Evolutionary conservation across 2,888 invertebrate genomes (phyloP).

Genomic region (Polymixis flavicincta): DNA sequence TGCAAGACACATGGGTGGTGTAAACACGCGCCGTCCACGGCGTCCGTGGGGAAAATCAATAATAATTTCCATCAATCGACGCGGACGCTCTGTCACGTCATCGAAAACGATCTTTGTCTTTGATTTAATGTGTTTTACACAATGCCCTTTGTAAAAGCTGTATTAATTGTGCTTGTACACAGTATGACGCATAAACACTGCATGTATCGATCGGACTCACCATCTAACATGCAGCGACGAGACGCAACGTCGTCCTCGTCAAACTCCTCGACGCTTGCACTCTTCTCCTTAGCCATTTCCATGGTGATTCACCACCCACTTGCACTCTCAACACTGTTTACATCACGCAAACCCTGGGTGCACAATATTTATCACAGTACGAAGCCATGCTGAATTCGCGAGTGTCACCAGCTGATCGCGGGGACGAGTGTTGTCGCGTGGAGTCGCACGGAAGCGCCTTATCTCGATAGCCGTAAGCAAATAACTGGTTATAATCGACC

Average conservation of each 20-base stretch:
- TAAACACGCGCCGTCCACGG: constrained; percentile 45
- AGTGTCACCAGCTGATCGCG: constrained; percentile 74
- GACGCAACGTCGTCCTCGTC: constrained; percentile 85
- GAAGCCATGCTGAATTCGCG: constrained; percentile 70
- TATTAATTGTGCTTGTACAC: constrained; percentile 19
- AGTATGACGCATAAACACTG: constrained; percentile 39
- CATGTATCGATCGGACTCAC: constrained; percentile 77
- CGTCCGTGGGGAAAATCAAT: constrained; percentile 65
- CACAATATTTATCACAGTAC: constrained; percentile 74
- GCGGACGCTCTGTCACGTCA: constrained; percentile 59
- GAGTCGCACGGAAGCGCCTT: constrained; percentile 76
- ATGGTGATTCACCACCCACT: constrained; percentile 75
- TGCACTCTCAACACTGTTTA: constrained; percentile 73
- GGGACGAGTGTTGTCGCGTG: constrained; percentile 66
- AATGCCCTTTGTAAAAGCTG: constrained; percentile 37
- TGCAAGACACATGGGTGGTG: constrained; percentile 25
- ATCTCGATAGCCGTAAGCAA: constrained; percentile 82
- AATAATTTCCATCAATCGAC: constrained; percentile 61
- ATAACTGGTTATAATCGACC: constrained; percentile 85
- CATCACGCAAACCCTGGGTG: constrained; percentile 74
- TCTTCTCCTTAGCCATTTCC: constrained; percentile 83
- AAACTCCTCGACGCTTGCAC: constrained; percentile 77
- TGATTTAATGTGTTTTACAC: constrained; percentile 43
- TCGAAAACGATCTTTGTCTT: constrained; percentile 66
- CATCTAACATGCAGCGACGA: constrained; percentile 88